Percentiles rank a stretch among this genome's conserved stretches.
Conservation (phyloP, 2,797 vertebrate genomes). For the Darevskia mixta region DNA sequence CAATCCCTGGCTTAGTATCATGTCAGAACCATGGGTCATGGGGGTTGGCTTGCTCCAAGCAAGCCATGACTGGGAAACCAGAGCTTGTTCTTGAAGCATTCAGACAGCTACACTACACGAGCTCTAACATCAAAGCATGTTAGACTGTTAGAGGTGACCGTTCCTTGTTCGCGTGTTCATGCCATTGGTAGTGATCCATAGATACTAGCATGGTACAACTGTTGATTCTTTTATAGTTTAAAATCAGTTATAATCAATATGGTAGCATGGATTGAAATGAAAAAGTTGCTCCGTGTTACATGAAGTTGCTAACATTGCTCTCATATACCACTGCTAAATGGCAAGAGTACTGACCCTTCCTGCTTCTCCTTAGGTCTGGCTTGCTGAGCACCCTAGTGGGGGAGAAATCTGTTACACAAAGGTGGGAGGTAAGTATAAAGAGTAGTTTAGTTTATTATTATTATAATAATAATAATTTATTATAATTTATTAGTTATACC, state of each 20-base stretch:
- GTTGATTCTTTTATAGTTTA: neutral
- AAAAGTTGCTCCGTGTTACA: neutral
- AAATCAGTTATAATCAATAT: no score
- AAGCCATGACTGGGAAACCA: no score
- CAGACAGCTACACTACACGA: no score
- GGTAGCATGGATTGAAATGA: neutral
- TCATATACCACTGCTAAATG: neutral
- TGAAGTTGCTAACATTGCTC: conserved; percentile 16
- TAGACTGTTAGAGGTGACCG: no score
- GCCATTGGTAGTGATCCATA: neutral
- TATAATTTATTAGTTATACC: no score
- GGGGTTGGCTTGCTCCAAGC: no score
- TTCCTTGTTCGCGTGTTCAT: neutral
- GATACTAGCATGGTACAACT: neutral
- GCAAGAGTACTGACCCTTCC: conserved; percentile 16
- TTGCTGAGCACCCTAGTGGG: conserved; percentile 97
- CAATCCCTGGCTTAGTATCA: no score
- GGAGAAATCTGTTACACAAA: conserved; percentile 96
- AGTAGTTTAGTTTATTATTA: neutral
- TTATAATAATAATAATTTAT: no score
- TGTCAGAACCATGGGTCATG: no score
- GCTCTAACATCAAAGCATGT: no score
- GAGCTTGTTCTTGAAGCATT: no score
- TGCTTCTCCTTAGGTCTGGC: conserved; percentile 86
- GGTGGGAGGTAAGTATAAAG: conserved; percentile 91